Base-by-base conservation (phyloP, 2,888 invertebrate species). In the Lampropteryx suffumata region DNA sequence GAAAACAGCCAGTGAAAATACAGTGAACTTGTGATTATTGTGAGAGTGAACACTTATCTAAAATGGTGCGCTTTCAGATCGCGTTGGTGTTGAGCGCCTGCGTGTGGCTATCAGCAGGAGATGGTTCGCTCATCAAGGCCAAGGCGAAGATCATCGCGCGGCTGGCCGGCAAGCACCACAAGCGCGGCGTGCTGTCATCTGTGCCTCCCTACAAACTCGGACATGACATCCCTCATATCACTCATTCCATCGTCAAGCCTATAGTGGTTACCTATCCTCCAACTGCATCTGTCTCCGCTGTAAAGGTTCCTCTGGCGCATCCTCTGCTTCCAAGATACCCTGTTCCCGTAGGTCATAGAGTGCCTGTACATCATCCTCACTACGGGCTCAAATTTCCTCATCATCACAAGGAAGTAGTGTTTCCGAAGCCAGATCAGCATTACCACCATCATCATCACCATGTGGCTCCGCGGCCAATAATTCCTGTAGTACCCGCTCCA, bases 201-300 rank as follows among this genome's bases (percentile, higher is more conserved):
- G 72, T 90, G n/a, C 90, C 90, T 0, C 76, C 91, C 2, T 91
- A 76, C 70, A 91, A 91, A 50, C 76, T 87, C 4, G 91, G 91
- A 27, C 82, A 90, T 50, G 91, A 91, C 55, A 84, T 90, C 36
- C 90, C 90, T 0, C 78, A 69, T 4, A 85, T 91, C 10, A 84
- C 88, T 0, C 91, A 91, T 61, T 91, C 91, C 0, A 71, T 90
- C 6, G 66, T 90, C 10, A 90, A 90, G 59, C 91, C 91, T 0
- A 55, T 91, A 4, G 82, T 90, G 8, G 89, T 91, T 0, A 78
- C 82, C 1, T 91, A 91, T 56, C 91, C 90, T 0, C 86, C 90
- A 0, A 80, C 90, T 0, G 83, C 90, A 0, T 69, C 88, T 0
- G 88, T 86, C 0, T 74, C 86, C 3, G 81, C 85, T 4, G 87